These are phyloP conservation scores for sheep (Ovis aries) DNA, from an alignment of 2,113 vertebrate genomes.

Conservation along the genomic window DNA sequence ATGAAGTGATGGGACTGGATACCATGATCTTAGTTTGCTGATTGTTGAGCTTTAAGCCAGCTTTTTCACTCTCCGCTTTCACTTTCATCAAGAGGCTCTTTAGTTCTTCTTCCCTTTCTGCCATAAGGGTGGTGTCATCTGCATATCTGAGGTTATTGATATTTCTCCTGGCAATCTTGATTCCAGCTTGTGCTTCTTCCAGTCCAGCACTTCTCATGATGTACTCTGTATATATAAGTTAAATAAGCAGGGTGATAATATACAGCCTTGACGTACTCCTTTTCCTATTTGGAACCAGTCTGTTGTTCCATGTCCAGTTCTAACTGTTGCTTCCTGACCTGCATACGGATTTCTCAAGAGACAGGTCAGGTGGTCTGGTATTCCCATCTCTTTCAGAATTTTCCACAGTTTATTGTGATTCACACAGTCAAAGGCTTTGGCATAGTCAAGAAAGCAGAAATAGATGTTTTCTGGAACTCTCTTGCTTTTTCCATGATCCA, in stretches of 20 bases:
- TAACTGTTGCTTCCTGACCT: neutral
- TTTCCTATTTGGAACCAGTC: neutral
- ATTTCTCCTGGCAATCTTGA: neutral
- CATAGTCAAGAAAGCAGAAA: neutral
- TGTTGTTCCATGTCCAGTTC: neutral
- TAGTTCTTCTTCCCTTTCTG: neutral
- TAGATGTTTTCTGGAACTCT: neutral
- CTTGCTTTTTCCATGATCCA: neutral
- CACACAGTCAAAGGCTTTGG: neutral
- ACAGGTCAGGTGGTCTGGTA: neutral
- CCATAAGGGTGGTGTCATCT: neutral
- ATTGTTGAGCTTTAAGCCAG: neutral
- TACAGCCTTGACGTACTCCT: accelerated
- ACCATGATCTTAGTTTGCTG: neutral
- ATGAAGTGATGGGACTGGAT: neutral
- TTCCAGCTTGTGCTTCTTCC: neutral
- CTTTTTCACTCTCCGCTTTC: neutral
- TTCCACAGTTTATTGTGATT: neutral
- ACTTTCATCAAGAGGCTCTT: neutral
- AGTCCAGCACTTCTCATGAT: neutral
- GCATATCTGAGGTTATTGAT: neutral
- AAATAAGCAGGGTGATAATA: neutral
- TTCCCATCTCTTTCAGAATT: neutral
- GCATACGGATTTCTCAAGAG: neutral
- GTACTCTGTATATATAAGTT: neutral